Percentiles rank a stretch among this genome's conserved stretches.
These are phyloP conservation scores for Mimachlamys varia DNA, from an alignment of 2,888 invertebrate species.

Conservation along the genomic window DNA sequence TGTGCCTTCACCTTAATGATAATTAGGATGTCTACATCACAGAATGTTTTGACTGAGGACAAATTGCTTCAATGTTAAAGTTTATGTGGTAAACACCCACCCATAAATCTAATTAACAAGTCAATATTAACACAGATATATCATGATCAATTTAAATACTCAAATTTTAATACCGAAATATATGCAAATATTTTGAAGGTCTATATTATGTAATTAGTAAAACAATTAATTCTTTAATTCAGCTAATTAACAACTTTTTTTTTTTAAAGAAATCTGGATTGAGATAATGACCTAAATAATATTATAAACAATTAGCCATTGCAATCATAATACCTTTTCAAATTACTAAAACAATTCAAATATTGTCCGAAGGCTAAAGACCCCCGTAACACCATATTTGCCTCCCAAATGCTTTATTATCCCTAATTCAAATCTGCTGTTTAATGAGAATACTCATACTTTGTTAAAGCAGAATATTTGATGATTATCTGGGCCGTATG, in stretches of 20 bases:
- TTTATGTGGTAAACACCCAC: neutral
- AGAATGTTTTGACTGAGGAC: neutral
- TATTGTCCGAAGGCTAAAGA: too few relatives aligned
- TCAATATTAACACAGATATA: neutral
- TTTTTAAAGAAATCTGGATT: neutral
- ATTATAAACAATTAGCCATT: too few relatives aligned
- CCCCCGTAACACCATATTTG: too few relatives aligned
- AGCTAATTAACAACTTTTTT: neutral
- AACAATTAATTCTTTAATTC: neutral
- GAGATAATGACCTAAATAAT: neutral
- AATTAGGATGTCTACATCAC: neutral
- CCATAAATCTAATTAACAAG: neutral
- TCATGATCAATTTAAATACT: neutral
- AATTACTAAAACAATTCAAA: too few relatives aligned
- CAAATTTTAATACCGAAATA: neutral
- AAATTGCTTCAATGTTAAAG: neutral
- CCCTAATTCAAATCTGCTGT: too few relatives aligned
- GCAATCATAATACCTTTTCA: too few relatives aligned
- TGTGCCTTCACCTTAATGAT: neutral
- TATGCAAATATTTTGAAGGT: neutral
- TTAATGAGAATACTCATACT: too few relatives aligned
- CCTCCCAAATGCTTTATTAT: too few relatives aligned
- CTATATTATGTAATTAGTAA: neutral
- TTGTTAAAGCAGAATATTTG: too few relatives aligned
- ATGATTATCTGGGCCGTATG: too few relatives aligned